Evolutionary conservation across 2,888 invertebrate genomes (phyloP).

Genomic region (Branchellion lobata): DNA sequence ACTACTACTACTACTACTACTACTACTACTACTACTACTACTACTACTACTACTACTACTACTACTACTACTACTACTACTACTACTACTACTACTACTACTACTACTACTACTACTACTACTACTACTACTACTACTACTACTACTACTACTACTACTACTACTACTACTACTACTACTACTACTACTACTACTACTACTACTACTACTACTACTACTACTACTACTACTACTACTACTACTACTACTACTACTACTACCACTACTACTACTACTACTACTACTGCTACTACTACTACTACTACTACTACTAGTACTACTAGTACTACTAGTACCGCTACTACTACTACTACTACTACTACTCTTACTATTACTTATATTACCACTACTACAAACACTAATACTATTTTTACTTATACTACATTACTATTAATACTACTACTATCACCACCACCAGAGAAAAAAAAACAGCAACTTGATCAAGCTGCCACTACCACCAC

Average conservation of each 20-base stretch:
- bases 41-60: conserved; percentile 27
- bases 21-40: conserved; percentile 29
- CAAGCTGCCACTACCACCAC: not conserved
- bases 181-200: conserved; percentile 29
- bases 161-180: conserved; percentile 29
- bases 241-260: conserved; percentile 29
- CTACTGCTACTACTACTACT: conserved; percentile 27
- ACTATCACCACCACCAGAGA: not conserved
- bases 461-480: not conserved
- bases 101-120: conserved; percentile 27
- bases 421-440: conserved; percentile 20
- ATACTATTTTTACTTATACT: conserved; percentile 5
- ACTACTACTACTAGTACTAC: conserved; percentile 24
- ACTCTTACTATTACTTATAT: conserved; percentile 6
- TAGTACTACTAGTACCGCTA: conserved; percentile 6
- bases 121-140: conserved; percentile 21
- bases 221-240: conserved; percentile 29
- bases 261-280: conserved; percentile 27
- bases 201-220: conserved; percentile 27
- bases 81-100: conserved; percentile 27
- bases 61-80: conserved; percentile 29
- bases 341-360: conserved; percentile 29
- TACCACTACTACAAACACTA: conserved; percentile 12
- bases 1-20: conserved; percentile 29
- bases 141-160: conserved; percentile 27